Percentiles rank a stretch among this genome's conserved stretches.
These are phyloP conservation scores for Lacerta agilis DNA, from an alignment of 2,797 vertebrate species.

Conservation along the genomic window DNA sequence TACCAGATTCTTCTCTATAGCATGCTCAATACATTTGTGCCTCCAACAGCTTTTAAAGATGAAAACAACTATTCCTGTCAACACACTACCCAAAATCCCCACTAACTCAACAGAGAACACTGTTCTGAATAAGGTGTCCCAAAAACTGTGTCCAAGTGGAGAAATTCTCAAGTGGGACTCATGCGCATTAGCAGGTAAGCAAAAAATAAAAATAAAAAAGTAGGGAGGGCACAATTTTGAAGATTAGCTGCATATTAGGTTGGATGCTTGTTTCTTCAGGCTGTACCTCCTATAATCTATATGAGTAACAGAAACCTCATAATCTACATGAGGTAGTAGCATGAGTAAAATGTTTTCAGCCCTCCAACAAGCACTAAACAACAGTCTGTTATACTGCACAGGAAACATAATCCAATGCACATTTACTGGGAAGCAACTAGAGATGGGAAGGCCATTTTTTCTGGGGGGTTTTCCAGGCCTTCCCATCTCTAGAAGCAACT, in stretches of 20 bases:
- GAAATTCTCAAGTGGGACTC: not conserved
- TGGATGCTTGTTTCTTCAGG: not conserved
- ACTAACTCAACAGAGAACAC: not conserved
- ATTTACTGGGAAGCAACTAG: not conserved
- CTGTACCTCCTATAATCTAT: not conserved
- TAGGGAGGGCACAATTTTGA: not conserved
- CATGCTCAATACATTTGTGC: fast-evolving
- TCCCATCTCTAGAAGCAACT: too few relatives aligned
- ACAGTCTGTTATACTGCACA: not conserved
- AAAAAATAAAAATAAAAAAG: not conserved
- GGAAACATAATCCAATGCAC: not conserved
- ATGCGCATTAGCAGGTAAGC: not conserved
- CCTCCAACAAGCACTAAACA: not conserved
- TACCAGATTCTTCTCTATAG: not conserved
- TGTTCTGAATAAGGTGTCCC: not conserved
- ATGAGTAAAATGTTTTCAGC: not conserved
- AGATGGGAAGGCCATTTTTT: not conserved
- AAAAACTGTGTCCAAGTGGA: not conserved
- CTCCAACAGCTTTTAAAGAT: not conserved
- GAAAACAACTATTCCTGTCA: not conserved
- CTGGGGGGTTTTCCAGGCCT: too few relatives aligned
- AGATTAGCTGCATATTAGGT: not conserved
- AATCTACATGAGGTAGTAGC: not conserved
- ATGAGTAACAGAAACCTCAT: not conserved
- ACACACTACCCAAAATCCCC: not conserved